Conservation (phyloP, 2,888 invertebrate genomes). For the Cryptus viduatorius region DNA sequence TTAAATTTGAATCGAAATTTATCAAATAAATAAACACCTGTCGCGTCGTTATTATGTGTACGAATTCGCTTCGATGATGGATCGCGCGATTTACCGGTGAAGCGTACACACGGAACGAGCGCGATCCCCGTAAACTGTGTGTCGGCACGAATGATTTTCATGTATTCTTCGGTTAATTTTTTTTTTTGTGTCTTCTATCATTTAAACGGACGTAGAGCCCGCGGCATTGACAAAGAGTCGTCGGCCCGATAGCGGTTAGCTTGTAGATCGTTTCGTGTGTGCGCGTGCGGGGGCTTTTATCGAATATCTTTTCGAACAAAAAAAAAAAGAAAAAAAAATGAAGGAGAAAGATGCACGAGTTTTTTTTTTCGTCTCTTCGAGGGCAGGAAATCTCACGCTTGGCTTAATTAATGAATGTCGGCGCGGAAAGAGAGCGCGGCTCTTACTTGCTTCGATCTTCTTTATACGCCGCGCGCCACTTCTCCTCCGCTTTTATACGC, state of each 20-base stretch:
- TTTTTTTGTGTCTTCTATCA: constrained; percentile 37
- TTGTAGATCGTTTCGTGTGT: constrained; percentile 71
- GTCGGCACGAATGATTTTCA: constrained; percentile 32
- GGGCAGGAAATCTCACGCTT: constrained; percentile 83
- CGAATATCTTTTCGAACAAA: constrained; percentile 56
- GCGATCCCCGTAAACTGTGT: constrained; percentile 14
- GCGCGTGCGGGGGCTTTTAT: constrained; percentile 60
- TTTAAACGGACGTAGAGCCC: constrained; percentile 41
- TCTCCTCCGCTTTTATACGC: constrained; percentile 44
- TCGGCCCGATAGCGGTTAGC: constrained; percentile 68
- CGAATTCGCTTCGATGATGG: constrained; percentile 48
- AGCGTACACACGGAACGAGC: constrained; percentile 22
- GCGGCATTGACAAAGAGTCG: constrained; percentile 66
- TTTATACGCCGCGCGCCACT: constrained; percentile 66
- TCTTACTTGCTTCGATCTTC: constrained; percentile 70
- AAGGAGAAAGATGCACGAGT: constrained; percentile 62
- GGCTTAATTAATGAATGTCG: constrained; percentile 83
- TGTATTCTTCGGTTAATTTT: background rate
- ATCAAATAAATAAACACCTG: constrained; percentile 33
- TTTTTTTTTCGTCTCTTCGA: constrained; percentile 17
- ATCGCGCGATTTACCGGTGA: constrained; percentile 49
- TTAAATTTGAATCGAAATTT: constrained; percentile 6
- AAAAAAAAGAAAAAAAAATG: constrained; percentile 35
- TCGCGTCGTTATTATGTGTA: constrained; percentile 20
- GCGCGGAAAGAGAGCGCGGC: constrained; percentile 66